A percentile compares a stretch with the other conserved stretches of the same genome.
phyloP scores from a whole-genome alignment of 1,140 invertebrate species.

The Druon quercuslanigerum region DNA sequence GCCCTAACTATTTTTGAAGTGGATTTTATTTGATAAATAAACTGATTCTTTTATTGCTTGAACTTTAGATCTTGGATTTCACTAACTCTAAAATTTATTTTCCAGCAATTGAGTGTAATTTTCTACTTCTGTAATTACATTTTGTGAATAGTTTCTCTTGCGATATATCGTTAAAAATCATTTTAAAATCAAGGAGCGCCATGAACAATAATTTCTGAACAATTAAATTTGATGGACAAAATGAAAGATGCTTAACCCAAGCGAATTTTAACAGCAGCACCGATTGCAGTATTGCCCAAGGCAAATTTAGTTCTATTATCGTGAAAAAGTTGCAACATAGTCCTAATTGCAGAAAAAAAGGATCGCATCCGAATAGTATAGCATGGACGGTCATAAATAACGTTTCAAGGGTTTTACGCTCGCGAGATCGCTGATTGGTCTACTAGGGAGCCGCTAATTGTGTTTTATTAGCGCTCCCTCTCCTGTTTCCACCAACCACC shows the following conservation, averaged over 20 bases:
- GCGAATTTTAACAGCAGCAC: neutral
- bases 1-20: neutral
- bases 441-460: conserved; percentile 67
- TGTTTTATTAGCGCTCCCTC: conserved; percentile 71
- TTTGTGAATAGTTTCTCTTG: too few species aligned
- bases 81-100: too few species aligned
- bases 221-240: neutral
- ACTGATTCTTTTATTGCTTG: too few species aligned
- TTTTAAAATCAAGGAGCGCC: neutral
- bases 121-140: too few species aligned
- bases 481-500: conserved; percentile 37
- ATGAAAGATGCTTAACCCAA: neutral
- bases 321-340: conserved; percentile 39
- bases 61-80: too few species aligned
- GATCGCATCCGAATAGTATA: conserved; percentile 59
- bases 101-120: too few species aligned
- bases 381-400: conserved; percentile 68
- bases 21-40: too few species aligned
- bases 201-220: neutral
- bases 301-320: conserved; percentile 13
- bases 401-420: conserved; percentile 62
- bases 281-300: neutral
- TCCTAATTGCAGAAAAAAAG: conserved; percentile 56
- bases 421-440: conserved; percentile 68
- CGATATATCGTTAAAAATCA: neutral